Base-by-base conservation (phyloP, 30 jellyfish, hydroid and myxozoan species). In the Aurelia coerulea region DNA sequence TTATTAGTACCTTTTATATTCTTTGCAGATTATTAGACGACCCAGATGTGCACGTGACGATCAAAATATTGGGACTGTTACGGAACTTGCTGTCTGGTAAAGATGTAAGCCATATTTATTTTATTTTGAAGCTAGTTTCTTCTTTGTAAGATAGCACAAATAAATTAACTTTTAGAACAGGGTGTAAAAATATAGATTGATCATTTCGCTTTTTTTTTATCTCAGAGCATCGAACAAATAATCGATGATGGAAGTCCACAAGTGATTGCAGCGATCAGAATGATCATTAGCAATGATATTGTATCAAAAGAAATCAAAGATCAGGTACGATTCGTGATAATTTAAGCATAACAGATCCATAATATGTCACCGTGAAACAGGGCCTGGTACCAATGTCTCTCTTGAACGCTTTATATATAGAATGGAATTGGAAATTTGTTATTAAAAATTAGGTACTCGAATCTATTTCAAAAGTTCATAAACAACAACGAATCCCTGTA, bases 41-140 rank as follows among this genome's bases (percentile, higher is more conserved):
- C 59, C 90, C 91, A 12, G 90, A 87, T 66, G 76, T 76, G 23
- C 90, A 92, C 18, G 93, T 92, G 41, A 77, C 91, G 0, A 87
- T 86, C 32, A 86, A 87, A 60, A 49, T 89, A 10, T 93, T 92
- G n/a, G 98, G 98, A 0, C 65, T 92, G 11, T 54, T 92, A 17
- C 76, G 98, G 16, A 92, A 92, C 80, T 11, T 92, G 17, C 69
- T 92, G 41, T 76, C 97, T 10, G 93, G 82, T 14, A 92, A 92
- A 75, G 96, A 92, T 82, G 98, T 92, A 37, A 33, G 94, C 31
- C 10, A 3, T 6, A 0, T n/a, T 18, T 9, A 23, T 8, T 4
- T 18, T 64, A 37, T 4, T 1, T n/a, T 18, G 23, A 10, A 12
- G 37, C 11, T 16, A 12, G 15, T 65, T 65, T 56, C 66, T 56